phyloP scores from a whole-genome alignment of 2,797 vertebrate genomes.

The Florisuga fusca region DNA sequence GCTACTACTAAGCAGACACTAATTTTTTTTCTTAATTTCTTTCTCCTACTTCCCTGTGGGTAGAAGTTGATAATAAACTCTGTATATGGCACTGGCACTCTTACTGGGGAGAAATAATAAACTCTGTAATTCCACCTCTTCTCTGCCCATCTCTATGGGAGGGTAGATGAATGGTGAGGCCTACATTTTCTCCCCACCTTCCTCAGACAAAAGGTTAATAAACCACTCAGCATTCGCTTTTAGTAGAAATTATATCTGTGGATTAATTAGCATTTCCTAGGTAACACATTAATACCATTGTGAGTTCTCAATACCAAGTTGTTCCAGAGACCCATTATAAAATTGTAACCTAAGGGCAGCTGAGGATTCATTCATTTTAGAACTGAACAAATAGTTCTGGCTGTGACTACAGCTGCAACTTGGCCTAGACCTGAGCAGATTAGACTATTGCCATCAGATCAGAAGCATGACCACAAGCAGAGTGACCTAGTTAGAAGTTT shows the following conservation, averaged over 20 bases:
- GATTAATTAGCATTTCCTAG: conserved; percentile 55
- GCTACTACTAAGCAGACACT: background rate
- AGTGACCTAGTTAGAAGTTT: background rate
- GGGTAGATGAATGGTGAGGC: background rate
- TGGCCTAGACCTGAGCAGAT: background rate
- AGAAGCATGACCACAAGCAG: background rate
- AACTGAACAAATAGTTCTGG: background rate
- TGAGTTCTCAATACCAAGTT: background rate
- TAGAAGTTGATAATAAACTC: conserved; percentile 43
- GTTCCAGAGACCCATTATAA: conserved; percentile 3
- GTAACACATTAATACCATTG: conserved; percentile 8
- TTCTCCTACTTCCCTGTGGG: conserved; percentile 7
- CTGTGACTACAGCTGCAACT: background rate
- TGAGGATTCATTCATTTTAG: conserved; percentile 10
- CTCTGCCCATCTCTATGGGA: background rate
- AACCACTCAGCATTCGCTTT: conserved; percentile 17
- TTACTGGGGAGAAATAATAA: conserved; percentile 22
- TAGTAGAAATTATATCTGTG: background rate
- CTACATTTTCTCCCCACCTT: background rate
- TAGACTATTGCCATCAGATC: background rate
- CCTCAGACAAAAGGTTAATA: conserved; percentile 36
- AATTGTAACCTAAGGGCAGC: conserved; percentile 6
- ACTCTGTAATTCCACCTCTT: conserved; percentile 13
- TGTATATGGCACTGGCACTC: background rate
- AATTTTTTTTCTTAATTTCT: background rate